Evolutionary conservation across 2,888 invertebrate genomes (phyloP).

Genomic region (Chloroclysta siterata): DNA sequence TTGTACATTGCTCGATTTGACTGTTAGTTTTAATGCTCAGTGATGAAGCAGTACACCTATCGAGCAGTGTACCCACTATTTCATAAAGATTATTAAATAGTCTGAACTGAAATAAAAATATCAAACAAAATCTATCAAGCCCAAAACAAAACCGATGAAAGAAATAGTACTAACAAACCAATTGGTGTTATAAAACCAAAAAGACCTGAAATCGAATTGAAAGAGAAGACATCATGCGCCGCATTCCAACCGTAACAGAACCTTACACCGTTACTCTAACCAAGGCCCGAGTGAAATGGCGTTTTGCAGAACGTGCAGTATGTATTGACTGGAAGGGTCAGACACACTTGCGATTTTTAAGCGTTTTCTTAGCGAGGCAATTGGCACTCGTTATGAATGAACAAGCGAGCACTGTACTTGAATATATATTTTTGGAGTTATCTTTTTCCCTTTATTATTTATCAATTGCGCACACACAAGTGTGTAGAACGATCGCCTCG

Average conservation of each 20-base stretch:
- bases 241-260: slow-evolving; percentile 22
- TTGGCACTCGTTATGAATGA: too few relatives aligned
- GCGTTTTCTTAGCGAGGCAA: too few relatives aligned
- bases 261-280: slow-evolving; percentile 38
- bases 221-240: slow-evolving; percentile 35
- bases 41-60: neutral
- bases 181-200: slow-evolving; percentile 7
- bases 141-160: neutral
- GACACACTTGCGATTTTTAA: neutral
- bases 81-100: too few relatives aligned
- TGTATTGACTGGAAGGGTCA: neutral
- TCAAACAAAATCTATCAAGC: slow-evolving; percentile 5
- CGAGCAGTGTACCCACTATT: neutral
- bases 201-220: neutral
- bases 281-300: neutral
- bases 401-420: too few relatives aligned
- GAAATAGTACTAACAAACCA: neutral
- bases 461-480: too few relatives aligned
- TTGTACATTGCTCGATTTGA: neutral
- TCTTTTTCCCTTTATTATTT: too few relatives aligned
- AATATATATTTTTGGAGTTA: too few relatives aligned
- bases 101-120: neutral
- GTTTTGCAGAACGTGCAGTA: neutral
- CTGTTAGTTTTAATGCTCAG: too few relatives aligned
- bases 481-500: too few relatives aligned